Base-by-base conservation (phyloP, 2,797 vertebrate genomes). In the Pseudochromis fuscus region DNA sequence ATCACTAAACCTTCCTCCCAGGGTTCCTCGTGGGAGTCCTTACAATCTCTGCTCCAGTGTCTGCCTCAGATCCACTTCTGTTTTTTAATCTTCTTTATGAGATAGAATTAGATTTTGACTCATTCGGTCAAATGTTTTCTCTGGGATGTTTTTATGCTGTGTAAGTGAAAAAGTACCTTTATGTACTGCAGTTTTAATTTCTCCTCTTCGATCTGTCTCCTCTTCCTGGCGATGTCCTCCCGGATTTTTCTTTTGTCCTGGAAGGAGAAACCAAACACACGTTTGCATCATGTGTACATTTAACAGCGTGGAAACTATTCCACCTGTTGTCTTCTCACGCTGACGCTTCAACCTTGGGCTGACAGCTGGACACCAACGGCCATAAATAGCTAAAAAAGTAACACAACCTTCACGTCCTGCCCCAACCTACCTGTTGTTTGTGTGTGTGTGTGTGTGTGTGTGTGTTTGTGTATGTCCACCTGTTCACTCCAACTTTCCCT, bases 191-290 rank as follows among this genome's bases (percentile, higher is more conserved):
- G 94, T 81, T 96, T 97, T 82, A 98, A 76, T 89, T 98, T 99
- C 87, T 97, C 96, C 75, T 98, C 97, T 67, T 99, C 98, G 6
- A 97, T 94, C 89, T 94, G 93, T 86, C 95, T 93, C 61, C 95
- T 95, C 85, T 96, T 98, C 85, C 94, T 94, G 75, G 94, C 93
- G 53, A 99, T 99, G 90, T 96, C 95, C 91, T 98, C 96, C 84
- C 96, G 97, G 72, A 98, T 90, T 91, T 94, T 96, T 84, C 97
- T 95, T 92, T 98, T 99, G 87, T 98, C 95, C 98, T 99, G 87
- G 37, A 82, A 86, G 74, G 79, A 42, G 67, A 82, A 51, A 75
- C 50, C 74, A 75, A 45, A 72, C 18, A 85, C 38, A 67, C 3
- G 4, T 67, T 48, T 53, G 21, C 35, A 72, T 45, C 52, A 67